Percentiles rank a stretch among this genome's conserved stretches.
phyloP scores from a whole-genome alignment of 2,888 invertebrate genomes.

The Cheilosia grossa region DNA sequence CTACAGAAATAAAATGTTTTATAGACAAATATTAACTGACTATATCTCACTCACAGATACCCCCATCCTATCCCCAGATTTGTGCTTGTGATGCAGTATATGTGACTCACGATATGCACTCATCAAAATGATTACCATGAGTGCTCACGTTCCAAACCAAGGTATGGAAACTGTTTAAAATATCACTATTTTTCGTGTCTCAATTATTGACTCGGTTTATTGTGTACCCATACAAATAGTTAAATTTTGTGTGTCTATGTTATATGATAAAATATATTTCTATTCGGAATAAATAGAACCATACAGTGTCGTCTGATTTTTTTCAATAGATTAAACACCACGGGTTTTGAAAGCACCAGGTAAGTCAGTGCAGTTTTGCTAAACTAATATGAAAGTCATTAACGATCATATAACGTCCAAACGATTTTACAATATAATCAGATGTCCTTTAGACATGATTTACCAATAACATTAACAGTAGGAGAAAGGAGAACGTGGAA shows the following conservation, averaged over 20 bases:
- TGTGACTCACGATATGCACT: background rate
- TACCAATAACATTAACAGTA: too few species aligned
- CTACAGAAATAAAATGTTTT: background rate
- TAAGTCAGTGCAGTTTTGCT: background rate
- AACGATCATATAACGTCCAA: too few species aligned
- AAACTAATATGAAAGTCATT: too few species aligned
- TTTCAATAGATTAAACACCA: too few species aligned
- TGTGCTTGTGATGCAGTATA: background rate
- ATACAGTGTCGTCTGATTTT: background rate
- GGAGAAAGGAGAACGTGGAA: too few species aligned
- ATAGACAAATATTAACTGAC: constrained; percentile 1
- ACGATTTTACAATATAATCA: too few species aligned
- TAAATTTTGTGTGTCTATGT: constrained; percentile 7
- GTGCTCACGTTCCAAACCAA: background rate
- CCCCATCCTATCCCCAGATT: constrained; percentile 7
- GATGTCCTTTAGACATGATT: too few species aligned
- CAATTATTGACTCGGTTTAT: background rate
- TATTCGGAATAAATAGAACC: background rate
- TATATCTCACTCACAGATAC: constrained; percentile 15
- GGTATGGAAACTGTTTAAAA: background rate
- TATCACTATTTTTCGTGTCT: background rate
- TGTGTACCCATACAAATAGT: background rate
- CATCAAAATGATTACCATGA: background rate
- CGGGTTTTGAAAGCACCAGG: background rate
- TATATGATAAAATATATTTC: background rate